Evolutionary conservation across 2,797 vertebrate species (phyloP), one percentile per base, ranked within the genome.

Genomic region (Taenioides sp.): DNA sequence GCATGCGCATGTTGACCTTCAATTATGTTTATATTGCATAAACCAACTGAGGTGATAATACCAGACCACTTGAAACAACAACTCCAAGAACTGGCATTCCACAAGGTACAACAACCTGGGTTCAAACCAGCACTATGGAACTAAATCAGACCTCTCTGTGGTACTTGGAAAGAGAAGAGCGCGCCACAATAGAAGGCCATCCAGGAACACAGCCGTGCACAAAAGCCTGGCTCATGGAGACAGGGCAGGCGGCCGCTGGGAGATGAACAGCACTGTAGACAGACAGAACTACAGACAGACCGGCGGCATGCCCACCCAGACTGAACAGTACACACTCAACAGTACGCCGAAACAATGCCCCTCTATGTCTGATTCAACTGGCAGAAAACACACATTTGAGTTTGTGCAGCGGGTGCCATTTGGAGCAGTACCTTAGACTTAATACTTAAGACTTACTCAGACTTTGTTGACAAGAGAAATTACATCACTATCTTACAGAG

Each of bases 301-400:
- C 88, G 84, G 71, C 77, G 58, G 83, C 82, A 80, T 86, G 88
- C 88, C 88, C 89, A 88, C 87, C 88, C 88, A 90, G 84, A 89
- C 88, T 71, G 82, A 73, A 69, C 23, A 28, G 69, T 80, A 67
- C 71, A 67, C 76, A 52, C 43, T 66, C 69, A 87, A 74, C n/a
- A n/a, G n/a, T n/a, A n/a, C n/a, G n/a, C 61, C 12, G 73, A 80
- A 87, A 85, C 83, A 87, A 89, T 68, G 63, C 76, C 73, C 69
- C 69, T 71, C 62, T 2, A 37, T 73, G 65, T 72, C 76, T 59
- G 34, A 76, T 70, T 78, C 73, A 59, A 69, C 20, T 2, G 18
- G 20, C 20, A 40, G 62, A 68, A 66, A 79, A 81, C 65, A 80
- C 28, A 34, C 55, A 71, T 40, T 37, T 37, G 57, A 40, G 66